Percentiles rank a stretch among this genome's conserved stretches.
These are phyloP conservation scores for Penelope pileata DNA, from an alignment of 2,113 vertebrate species.

Conservation along the genomic window DNA sequence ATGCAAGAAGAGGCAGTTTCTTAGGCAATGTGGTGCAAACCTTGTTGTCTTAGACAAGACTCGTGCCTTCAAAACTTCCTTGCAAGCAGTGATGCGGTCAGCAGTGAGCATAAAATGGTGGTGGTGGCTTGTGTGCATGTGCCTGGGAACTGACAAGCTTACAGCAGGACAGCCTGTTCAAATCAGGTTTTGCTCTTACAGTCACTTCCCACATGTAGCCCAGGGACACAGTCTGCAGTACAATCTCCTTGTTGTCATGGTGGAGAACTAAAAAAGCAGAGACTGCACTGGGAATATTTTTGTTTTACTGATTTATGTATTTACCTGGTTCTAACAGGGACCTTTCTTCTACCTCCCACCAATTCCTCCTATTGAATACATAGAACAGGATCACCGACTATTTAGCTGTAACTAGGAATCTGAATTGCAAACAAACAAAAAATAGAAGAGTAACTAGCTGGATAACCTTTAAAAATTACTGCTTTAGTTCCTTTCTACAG, in stretches of 20 bases:
- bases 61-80: background rate
- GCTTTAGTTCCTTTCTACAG: background rate
- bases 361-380: background rate
- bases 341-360: background rate
- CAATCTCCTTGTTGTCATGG: background rate
- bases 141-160: background rate
- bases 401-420: background rate
- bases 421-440: background rate
- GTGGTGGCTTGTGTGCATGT: too few relatives aligned
- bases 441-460: background rate
- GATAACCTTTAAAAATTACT: background rate
- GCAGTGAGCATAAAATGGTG: background rate
- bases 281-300: background rate
- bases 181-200: background rate
- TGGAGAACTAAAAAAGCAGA: background rate
- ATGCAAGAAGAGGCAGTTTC: background rate
- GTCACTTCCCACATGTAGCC: background rate
- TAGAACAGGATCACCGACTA: background rate
- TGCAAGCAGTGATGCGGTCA: background rate
- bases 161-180: background rate
- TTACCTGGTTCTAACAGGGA: background rate
- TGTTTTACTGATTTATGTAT: background rate
- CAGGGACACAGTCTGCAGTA: background rate
- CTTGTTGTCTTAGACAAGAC: background rate
- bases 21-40: background rate